Evolutionary conservation across 2,113 vertebrate species (phyloP), one percentile per base, ranked within the genome.

Genomic region (Malurus cyaneus): DNA sequence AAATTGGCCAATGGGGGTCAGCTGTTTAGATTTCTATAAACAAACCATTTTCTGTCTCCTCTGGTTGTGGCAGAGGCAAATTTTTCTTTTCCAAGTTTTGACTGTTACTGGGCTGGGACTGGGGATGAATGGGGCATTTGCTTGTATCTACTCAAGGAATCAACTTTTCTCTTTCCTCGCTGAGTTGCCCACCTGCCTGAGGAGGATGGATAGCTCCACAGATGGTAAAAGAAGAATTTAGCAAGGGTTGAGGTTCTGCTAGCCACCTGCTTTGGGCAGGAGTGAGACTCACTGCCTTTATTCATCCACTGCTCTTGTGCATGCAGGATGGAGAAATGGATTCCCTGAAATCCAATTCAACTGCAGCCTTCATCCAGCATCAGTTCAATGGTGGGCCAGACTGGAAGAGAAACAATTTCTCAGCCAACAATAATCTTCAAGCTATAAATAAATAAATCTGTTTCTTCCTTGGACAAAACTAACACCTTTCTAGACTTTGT

Each of bases 1-100:
- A 96, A 97, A 91, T 80, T 90, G 96, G 82, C 93, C 21, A 53
- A 17, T 82, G 88, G 60, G 93, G 83, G 83, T 96, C 91, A 96
- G 64, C 71, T 80, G 59, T 92, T 93, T 78, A 86, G 78, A 78
- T 83, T 94, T 93, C 89, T 89, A 78, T 96, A 80, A 96, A 94
- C 94, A 97, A 96, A 29, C 90, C 78, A 71, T 96, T 97, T 97
- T 92, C 69, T 87, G 64, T 97, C 70, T 64, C 62, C 65, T 90
- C 76, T 39, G 32, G 39, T 76, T 89, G 72, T 92, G 90, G 82
- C 77, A 72, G 54, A 47, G 61, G 80, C 53, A 86, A 23, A 61
- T 91, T 86, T 90, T 96, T 89, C 57, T 59, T 88, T 83, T 80
- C 90, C 50, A 77, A 14, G 61, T 70, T 79, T 64, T 65, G 87